phyloP scores from a whole-genome alignment of 1,140 invertebrate species.

The Samia ricini region DNA sequence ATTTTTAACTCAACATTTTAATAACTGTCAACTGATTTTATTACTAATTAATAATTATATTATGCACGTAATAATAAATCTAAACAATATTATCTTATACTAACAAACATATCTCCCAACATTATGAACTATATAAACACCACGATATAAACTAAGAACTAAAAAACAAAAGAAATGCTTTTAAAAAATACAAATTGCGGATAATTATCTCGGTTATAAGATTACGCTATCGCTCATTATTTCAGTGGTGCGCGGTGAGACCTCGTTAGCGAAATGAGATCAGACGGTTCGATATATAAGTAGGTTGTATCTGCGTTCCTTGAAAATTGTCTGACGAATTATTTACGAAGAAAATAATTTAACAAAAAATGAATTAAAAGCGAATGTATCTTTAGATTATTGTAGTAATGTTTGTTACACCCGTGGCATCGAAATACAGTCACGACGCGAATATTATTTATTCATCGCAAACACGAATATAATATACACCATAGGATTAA shows the following conservation, averaged over 20 bases:
- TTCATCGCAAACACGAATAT: no score
- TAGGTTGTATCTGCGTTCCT: no score
- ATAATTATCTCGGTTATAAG: background rate
- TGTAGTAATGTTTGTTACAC: background rate
- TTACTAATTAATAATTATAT: no score
- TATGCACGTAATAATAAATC: no score
- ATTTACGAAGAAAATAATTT: background rate
- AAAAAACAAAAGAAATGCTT: background rate
- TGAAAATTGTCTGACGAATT: background rate
- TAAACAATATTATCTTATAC: no score
- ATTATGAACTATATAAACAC: no score
- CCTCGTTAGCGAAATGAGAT: slow-evolving; percentile 1
- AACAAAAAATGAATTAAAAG: background rate
- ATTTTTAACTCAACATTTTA: no score
- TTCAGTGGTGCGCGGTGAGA: background rate
- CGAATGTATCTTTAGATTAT: background rate
- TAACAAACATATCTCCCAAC: no score
- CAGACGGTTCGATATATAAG: background rate
- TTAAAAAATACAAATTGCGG: background rate
- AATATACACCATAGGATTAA: no score
- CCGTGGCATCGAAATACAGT: no score
- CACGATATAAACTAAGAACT: background rate
- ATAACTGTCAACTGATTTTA: no score
- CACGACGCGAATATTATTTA: no score
- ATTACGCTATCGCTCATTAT: background rate